phyloP scores from a whole-genome alignment of 2,888 invertebrate genomes.

The Mactromeris polynyma region DNA sequence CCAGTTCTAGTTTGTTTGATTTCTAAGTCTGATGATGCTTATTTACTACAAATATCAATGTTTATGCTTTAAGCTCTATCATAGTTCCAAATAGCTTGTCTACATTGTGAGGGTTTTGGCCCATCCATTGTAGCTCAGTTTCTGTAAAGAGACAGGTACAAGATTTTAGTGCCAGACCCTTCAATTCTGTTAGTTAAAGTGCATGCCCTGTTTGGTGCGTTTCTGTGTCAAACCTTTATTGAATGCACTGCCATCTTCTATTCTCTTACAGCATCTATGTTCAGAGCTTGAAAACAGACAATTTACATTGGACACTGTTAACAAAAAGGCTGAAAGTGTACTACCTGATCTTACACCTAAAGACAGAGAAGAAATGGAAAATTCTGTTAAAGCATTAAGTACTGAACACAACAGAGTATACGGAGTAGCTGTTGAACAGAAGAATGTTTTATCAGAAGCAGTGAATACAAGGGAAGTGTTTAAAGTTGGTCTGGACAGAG shows the following conservation, averaged over 20 bases:
- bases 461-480: slow-evolving; percentile 92
- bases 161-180: no score
- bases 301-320: slow-evolving; percentile 91
- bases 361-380: slow-evolving; percentile 93
- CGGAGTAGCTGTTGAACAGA: slow-evolving; percentile 90
- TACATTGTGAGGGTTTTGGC: no score
- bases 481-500: slow-evolving; percentile 93
- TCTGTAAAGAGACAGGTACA: no score
- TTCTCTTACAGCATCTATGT: slow-evolving; percentile 60
- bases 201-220: background rate
- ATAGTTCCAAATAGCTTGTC: no score
- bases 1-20: no score
- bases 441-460: slow-evolving; percentile 91
- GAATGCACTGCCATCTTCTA: background rate
- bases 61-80: no score
- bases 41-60: no score
- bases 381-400: slow-evolving; percentile 91
- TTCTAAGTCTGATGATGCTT: no score
- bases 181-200: background rate
- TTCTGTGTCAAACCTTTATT: background rate
- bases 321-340: slow-evolving; percentile 76
- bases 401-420: slow-evolving; percentile 93
- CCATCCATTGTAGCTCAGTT: no score
- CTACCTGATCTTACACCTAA: slow-evolving; percentile 90
- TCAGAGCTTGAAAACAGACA: slow-evolving; percentile 95